Evolutionary conservation across 2,797 vertebrate species (phyloP).

Genomic region (Botia almorhae): DNA sequence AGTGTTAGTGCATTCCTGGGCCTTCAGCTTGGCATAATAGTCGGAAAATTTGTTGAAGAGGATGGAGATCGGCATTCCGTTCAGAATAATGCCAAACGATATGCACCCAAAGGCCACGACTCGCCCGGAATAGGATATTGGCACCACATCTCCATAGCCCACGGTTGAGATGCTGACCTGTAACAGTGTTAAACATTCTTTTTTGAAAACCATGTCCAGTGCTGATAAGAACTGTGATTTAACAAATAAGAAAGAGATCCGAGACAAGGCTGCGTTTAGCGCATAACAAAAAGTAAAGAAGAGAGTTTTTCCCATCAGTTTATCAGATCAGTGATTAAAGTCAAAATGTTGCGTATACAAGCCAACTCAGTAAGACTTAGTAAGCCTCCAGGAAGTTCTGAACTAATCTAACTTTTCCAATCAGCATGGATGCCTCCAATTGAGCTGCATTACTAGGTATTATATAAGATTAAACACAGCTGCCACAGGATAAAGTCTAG

Average conservation of each 20-base stretch:
- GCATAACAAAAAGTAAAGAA: too few species aligned
- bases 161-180: constrained; percentile 95
- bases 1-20: constrained; percentile 78
- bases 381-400: constrained; percentile 48
- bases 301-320: neutral
- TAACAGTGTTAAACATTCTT: constrained; percentile 11
- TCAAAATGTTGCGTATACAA: neutral
- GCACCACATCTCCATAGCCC: constrained; percentile 89
- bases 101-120: constrained; percentile 89
- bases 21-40: constrained; percentile 91
- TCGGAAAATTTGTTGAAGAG: constrained; percentile 94
- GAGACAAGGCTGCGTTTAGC: neutral
- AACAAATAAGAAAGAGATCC: neutral
- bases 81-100: constrained; percentile 92
- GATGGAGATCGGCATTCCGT: constrained; percentile 93
- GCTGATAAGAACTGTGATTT: neutral
- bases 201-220: neutral
- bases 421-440: constrained; percentile 62
- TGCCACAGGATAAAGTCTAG: constrained; percentile 61
- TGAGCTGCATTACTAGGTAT: constrained; percentile 62
- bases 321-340: neutral
- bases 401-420: constrained; percentile 54
- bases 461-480: constrained; percentile 71
- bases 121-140: constrained; percentile 83
- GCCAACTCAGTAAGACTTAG: constrained; percentile 12